Conservation (phyloP, 2,888 invertebrate species). For the Ecdyonurus torrentis region DNA sequence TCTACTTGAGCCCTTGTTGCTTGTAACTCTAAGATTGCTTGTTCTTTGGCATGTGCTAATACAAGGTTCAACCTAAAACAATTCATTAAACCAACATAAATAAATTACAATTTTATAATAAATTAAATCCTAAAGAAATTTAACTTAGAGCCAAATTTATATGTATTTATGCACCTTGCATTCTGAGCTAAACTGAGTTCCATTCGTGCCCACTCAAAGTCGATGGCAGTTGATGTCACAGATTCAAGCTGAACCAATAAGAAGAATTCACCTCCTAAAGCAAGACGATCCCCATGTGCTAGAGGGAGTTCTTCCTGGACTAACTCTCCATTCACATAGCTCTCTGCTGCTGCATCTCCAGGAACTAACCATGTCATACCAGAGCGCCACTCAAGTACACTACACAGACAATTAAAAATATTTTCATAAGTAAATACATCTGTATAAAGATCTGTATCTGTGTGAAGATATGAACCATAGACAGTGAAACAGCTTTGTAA, state of each 20-base stretch:
- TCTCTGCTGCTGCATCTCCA: background rate
- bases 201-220: constrained; percentile 1
- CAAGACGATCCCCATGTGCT: background rate
- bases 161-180: background rate
- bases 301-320: background rate
- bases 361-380: background rate
- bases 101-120: no score
- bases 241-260: background rate
- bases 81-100: no score
- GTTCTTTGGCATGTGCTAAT: constrained; percentile 25
- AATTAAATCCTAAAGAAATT: no score
- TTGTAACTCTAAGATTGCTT: constrained; percentile 12
- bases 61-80: constrained; percentile 23
- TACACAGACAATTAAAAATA: no score
- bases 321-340: background rate
- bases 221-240: background rate
- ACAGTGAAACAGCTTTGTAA: no score
- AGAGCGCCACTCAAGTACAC: background rate
- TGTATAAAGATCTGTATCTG: no score
- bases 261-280: background rate
- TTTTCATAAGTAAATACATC: no score
- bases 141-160: no score
- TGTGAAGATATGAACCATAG: no score
- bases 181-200: background rate
- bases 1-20: background rate